Percentiles rank a stretch among this genome's conserved stretches.
Conservation (phyloP, 1,140 invertebrate species). For the Bombus ignitus region DNA sequence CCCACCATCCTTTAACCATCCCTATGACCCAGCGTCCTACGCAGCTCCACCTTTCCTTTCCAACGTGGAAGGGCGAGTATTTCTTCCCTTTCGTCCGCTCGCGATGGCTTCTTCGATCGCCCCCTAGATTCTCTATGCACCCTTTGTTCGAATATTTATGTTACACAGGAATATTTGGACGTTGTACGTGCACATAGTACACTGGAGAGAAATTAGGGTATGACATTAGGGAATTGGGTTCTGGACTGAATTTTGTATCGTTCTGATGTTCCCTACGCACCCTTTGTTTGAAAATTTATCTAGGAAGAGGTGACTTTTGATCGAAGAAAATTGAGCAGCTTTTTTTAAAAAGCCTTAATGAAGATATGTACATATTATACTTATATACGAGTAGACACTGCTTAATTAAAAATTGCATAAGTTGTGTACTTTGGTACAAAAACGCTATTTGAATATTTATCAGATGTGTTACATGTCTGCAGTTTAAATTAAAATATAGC, state of each 20-base stretch:
- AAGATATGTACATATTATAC: too few species aligned
- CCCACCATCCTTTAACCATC: not conserved
- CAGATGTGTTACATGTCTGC: too few species aligned
- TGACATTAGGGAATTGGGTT: not conserved
- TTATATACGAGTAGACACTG: too few species aligned
- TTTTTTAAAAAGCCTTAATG: too few species aligned
- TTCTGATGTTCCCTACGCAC: not conserved
- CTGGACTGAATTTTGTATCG: not conserved
- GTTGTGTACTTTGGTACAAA: too few species aligned
- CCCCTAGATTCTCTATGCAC: not conserved
- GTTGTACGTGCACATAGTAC: not conserved
- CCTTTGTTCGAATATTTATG: not conserved
- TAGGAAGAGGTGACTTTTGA: not conserved
- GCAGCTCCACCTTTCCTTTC: constrained; percentile 19
- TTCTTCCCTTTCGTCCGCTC: constrained; percentile 9
- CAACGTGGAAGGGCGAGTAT: not conserved
- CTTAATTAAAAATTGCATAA: too few species aligned
- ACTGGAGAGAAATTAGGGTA: constrained; percentile 37
- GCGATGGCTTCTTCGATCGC: constrained; percentile 11
- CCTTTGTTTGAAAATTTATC: not conserved
- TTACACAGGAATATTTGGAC: not conserved
- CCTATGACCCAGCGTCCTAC: constrained; percentile 46
- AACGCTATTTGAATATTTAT: too few species aligned
- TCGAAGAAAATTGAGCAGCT: not conserved
- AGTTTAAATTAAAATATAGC: too few species aligned